These are phyloP conservation scores for Dicyrtomina minuta DNA, from an alignment of 2,888 invertebrate genomes.

Conservation along the genomic window DNA sequence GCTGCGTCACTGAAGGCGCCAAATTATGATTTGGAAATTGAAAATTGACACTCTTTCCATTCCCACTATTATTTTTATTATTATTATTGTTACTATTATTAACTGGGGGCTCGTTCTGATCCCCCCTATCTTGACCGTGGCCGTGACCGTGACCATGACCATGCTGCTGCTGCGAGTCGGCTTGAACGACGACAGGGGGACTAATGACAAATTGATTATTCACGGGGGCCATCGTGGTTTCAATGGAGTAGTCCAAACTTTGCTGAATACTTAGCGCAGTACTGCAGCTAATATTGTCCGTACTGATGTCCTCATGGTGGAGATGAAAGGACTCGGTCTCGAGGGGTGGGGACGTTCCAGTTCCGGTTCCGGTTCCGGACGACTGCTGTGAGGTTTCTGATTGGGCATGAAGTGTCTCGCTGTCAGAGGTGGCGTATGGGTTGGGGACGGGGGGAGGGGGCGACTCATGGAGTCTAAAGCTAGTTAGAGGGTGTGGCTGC, in stretches of 20 bases:
- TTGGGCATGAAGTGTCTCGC: no score
- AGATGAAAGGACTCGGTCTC: slow-evolving; percentile 20
- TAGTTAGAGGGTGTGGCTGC: neutral
- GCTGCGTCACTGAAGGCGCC: no score
- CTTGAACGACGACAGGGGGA: slow-evolving; percentile 25
- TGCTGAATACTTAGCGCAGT: slow-evolving; percentile 32
- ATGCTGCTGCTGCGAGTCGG: neutral
- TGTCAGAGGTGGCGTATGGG: neutral
- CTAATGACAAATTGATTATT: slow-evolving; percentile 33
- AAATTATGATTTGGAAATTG: no score
- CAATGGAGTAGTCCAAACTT: slow-evolving; percentile 34
- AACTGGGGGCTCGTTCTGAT: no score
- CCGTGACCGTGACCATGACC: neutral
- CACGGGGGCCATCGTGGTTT: slow-evolving; percentile 34
- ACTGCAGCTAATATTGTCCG: no score
- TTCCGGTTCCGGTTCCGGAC: neutral
- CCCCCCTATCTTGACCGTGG: neutral
- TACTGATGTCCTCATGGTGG: slow-evolving; percentile 14
- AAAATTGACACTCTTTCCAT: no score
- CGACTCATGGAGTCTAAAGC: slow-evolving; percentile 19
- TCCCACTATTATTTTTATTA: slow-evolving; percentile 18
- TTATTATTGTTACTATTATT: slow-evolving; percentile 24
- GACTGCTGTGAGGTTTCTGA: slow-evolving; percentile 5
- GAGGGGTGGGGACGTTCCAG: neutral
- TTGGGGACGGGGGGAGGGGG: no score